Base-by-base conservation (phyloP, 2,797 vertebrate genomes). In the Xenopus petersii region DNA sequence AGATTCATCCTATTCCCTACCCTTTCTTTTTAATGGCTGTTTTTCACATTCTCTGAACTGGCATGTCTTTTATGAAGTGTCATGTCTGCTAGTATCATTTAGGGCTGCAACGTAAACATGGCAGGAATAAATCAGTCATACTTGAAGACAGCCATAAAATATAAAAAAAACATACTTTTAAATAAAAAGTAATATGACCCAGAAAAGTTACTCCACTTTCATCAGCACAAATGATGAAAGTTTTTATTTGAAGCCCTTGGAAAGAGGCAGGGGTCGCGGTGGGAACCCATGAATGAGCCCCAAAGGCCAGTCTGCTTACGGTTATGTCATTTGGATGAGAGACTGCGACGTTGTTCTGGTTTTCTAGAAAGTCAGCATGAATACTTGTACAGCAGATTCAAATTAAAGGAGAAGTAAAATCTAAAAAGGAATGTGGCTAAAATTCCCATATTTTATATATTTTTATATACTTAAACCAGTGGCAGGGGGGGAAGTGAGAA, bases 1-100 rank as follows among this genome's bases (percentile, higher is more conserved):
- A 79, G 77, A 70, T 70, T 74, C 62, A 36, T 79, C 77, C 77
- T 79, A 79, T 79, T 79, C 77, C 77, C 77, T 70, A 74, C 71
- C 56, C 71, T 74, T 74, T 79, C 62, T 15, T 70, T 30, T 51
- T 74, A 60, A 74, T 79, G 74, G 71, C 72, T 70, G 77, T 79
- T 74, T 74, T 79, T 79, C 62, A 61, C 67, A 60, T 79, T 70
- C 70, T 79, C 71, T 60, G 73, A 79, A 69, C 67, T 60, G 71
- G 42, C 55, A 59, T 79, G 77, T 63, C 77, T 74, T 79, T 79
- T 74, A 74, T 66, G 77, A 79, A 74, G 77, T 79, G 77, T 70
- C 71, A 66, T 74, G 71, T 79, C 71, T 79, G 77, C 71, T 74
- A 79, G 63, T 66, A 69, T 74, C 71, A 70, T 79, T 79, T 70